Conservation (phyloP, 2,888 invertebrate species). For the Melitaea athalia region DNA sequence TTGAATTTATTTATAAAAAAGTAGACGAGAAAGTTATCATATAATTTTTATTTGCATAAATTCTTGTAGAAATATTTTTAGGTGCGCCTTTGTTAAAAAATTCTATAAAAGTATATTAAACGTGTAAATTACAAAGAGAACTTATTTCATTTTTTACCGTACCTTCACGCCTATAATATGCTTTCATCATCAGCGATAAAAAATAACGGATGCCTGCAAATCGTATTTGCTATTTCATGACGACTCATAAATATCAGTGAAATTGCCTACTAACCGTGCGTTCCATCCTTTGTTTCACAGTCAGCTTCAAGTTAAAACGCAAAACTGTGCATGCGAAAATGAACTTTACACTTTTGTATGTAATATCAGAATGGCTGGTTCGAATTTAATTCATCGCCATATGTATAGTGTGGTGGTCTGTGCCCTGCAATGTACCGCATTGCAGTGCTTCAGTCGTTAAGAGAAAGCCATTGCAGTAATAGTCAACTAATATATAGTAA, state of each 20-base stretch:
- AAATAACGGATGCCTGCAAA: slow-evolving; percentile 26
- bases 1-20: not conserved
- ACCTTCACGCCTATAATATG: slow-evolving; percentile 1
- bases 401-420: slow-evolving; percentile 38
- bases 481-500: slow-evolving; percentile 45
- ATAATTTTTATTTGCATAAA: not conserved
- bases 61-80: not conserved
- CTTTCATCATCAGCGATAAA: slow-evolving; percentile 17
- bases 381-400: slow-evolving; percentile 38
- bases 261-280: slow-evolving; percentile 38
- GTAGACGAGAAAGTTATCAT: not conserved
- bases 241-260: slow-evolving; percentile 35
- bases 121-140: not conserved
- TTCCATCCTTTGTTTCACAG: slow-evolving; percentile 37
- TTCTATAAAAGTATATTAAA: not conserved
- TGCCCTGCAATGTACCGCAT: slow-evolving; percentile 45
- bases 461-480: slow-evolving; percentile 44
- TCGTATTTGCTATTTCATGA: slow-evolving; percentile 30
- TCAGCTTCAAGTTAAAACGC: slow-evolving; percentile 26
- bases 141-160: not conserved
- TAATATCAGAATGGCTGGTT: slow-evolving; percentile 39
- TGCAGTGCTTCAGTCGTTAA: slow-evolving; percentile 43
- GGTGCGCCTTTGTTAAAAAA: not conserved
- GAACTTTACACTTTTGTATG: slow-evolving; percentile 33
- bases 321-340: slow-evolving; percentile 33